Evolutionary conservation across 1,140 invertebrate genomes (phyloP).

Genomic region (Hermatobates lingyangjiaoensis): DNA sequence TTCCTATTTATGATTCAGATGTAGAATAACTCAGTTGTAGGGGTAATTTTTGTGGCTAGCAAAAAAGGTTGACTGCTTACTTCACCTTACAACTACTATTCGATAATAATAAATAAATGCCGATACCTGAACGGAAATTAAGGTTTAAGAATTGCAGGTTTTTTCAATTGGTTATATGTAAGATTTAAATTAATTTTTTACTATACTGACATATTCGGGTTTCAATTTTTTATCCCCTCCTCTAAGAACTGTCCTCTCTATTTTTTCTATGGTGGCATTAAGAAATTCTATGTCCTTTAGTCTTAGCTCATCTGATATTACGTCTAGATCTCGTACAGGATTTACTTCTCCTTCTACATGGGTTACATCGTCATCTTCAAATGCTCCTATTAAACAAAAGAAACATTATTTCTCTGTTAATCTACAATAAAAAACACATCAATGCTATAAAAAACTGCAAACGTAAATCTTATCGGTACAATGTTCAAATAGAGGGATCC

Average conservation of each 20-base stretch:
- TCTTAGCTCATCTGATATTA: conserved; percentile 86
- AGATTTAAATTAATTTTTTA: not conserved
- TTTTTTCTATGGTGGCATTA: conserved; percentile 56
- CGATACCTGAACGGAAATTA: too few relatives aligned
- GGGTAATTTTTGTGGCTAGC: too few relatives aligned
- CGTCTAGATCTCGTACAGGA: conserved; percentile 88
- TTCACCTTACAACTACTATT: too few relatives aligned
- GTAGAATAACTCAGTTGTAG: too few relatives aligned
- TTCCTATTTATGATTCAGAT: too few relatives aligned
- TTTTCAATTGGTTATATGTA: not conserved
- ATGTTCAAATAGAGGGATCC: too few relatives aligned
- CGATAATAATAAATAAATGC: too few relatives aligned
- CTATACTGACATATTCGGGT: conserved; percentile 70
- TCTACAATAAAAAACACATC: not conserved
- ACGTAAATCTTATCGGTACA: too few relatives aligned
- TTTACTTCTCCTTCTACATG: conserved; percentile 98
- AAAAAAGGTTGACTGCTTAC: too few relatives aligned
- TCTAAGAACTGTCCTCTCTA: conserved; percentile 71
- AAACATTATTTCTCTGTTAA: not conserved
- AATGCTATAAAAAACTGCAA: too few relatives aligned
- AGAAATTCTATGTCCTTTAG: conserved; percentile 87
- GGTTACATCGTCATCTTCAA: conserved; percentile 94
- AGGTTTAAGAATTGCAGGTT: not conserved
- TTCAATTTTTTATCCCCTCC: conserved; percentile 92
- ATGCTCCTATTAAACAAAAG: conserved; percentile 54